phyloP scores from a whole-genome alignment of 2,113 vertebrate genomes.

The Amazona vittata region DNA sequence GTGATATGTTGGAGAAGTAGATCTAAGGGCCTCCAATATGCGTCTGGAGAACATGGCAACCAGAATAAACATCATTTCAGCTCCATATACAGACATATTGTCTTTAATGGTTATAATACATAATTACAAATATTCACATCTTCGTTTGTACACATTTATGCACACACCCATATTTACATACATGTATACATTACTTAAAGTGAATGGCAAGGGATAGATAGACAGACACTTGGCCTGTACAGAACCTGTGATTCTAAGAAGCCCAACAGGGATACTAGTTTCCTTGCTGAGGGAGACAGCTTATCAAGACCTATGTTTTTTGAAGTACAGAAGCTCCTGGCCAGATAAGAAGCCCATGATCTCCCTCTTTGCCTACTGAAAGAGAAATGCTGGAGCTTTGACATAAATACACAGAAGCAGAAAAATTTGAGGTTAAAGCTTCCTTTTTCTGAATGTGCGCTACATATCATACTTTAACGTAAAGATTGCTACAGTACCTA shows the following conservation, averaged over 20 bases:
- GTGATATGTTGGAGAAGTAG: background rate
- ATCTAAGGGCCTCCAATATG: background rate
- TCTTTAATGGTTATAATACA: background rate
- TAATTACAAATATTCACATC: background rate
- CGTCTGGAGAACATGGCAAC: background rate
- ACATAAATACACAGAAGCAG: background rate
- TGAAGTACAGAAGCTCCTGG: background rate
- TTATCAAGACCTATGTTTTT: background rate
- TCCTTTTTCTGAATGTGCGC: background rate
- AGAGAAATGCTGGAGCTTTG: background rate
- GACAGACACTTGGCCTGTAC: background rate
- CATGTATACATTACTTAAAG: background rate
- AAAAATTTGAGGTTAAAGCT: background rate
- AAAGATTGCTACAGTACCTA: background rate
- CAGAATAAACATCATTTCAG: background rate
- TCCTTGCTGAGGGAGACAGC: background rate
- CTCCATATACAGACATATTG: background rate
- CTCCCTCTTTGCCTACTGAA: background rate
- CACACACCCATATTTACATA: background rate
- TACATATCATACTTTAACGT: background rate
- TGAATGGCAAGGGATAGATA: background rate
- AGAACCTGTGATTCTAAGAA: slow-evolving; percentile 8
- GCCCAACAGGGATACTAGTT: background rate
- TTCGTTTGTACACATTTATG: background rate
- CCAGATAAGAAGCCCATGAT: background rate